Conservation (phyloP, 2,888 invertebrate genomes). For the Timema podura region DNA sequence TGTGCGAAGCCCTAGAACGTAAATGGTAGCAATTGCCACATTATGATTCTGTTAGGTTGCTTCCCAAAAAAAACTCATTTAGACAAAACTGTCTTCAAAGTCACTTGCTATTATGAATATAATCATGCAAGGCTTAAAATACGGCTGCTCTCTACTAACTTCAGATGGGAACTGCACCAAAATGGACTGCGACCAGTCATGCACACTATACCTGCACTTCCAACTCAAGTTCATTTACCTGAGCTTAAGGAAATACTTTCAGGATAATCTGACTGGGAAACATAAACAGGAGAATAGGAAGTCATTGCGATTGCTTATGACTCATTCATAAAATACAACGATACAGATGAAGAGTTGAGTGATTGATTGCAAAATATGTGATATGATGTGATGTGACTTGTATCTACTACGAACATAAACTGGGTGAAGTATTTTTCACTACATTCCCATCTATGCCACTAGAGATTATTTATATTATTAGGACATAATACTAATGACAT, state of each 20-base stretch:
- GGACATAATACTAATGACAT: too few species aligned
- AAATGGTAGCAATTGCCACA: neutral
- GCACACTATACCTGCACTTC: neutral
- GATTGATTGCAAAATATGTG: too few species aligned
- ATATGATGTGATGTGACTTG: neutral
- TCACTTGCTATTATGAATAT: neutral
- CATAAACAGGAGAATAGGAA: neutral
- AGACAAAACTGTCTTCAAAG: neutral
- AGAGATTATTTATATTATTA: too few species aligned
- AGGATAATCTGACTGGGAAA: neutral
- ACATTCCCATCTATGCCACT: too few species aligned
- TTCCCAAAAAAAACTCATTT: neutral
- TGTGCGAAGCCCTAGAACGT: neutral
- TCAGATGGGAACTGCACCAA: neutral
- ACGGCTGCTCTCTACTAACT: slow-evolving; percentile 3
- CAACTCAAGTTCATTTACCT: neutral
- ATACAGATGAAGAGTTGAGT: too few species aligned
- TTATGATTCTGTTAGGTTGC: neutral
- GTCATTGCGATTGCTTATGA: neutral
- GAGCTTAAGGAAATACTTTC: neutral
- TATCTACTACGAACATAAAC: neutral
- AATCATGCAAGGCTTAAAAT: neutral
- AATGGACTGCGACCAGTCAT: neutral
- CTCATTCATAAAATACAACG: neutral
- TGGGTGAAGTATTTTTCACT: too few species aligned